Percentiles rank a stretch among this genome's conserved stretches.
Evolutionary conservation across 2,888 invertebrate genomes (phyloP).

Genomic region (Plebejus anna): DNA sequence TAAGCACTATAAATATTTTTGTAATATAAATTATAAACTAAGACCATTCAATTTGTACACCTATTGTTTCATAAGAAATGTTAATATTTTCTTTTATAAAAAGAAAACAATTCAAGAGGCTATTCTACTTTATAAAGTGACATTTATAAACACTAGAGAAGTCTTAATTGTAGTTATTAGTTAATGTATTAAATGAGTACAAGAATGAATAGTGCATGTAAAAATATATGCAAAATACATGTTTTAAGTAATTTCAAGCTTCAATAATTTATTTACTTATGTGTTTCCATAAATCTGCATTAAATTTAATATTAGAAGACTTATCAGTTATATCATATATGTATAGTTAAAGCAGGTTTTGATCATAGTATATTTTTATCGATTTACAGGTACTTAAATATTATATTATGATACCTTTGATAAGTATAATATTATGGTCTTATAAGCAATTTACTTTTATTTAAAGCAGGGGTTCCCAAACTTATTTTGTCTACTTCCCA

Average conservation of each 20-base stretch:
- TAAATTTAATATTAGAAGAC: background rate
- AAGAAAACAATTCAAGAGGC: conserved; percentile 5
- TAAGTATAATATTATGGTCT: too few relatives aligned
- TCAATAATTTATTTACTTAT: background rate
- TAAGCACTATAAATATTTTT: background rate
- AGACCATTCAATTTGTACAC: background rate
- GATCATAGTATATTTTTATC: too few relatives aligned
- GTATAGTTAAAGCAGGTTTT: too few relatives aligned
- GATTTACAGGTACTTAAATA: too few relatives aligned
- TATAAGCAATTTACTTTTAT: too few relatives aligned
- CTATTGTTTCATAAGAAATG: background rate
- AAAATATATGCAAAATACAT: conserved; percentile 1
- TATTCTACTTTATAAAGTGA: conserved; percentile 11
- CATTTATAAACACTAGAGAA: conserved; percentile 13
- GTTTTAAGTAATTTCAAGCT: background rate
- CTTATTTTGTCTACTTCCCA: too few relatives aligned
- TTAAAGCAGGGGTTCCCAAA: too few relatives aligned
- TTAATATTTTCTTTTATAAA: background rate
- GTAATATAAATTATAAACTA: background rate
- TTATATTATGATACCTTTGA: too few relatives aligned
- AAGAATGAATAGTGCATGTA: conserved; percentile 9
- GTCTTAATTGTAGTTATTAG: background rate
- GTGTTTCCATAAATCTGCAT: background rate
- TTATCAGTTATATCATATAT: too few relatives aligned
- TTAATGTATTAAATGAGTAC: background rate